Evolutionary conservation across 2,797 vertebrate species (phyloP), one percentile per base, ranked within the genome.

Genomic region (Syndactyla subalaris): DNA sequence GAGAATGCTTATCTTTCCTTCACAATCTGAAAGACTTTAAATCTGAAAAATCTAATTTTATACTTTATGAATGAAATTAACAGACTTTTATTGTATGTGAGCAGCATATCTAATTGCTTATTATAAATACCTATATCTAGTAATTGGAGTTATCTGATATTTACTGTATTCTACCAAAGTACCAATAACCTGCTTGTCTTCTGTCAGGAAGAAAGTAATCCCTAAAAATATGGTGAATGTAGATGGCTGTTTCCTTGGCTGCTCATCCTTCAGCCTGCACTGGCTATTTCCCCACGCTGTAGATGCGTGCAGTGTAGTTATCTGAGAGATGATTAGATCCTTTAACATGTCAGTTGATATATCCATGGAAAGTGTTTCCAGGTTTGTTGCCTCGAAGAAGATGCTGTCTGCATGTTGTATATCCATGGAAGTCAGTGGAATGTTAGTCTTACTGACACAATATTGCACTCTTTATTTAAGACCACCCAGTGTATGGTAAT

Each of bases 191-290:
- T 68, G 27, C 16, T 70, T 4, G 11, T 51, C 18, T 78, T 51
- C 54, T 82, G 38, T 4, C 19, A 68, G 80, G 18, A 57, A 43
- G 22, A 23, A 76, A 49, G 22, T 68, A 59, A 45, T 14, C 48
- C 23, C 20, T 72, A 27, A 46, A 46, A 76, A 15, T 11, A 9
- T 21, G 30, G 24, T 27, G 16, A 73, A 29, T 19, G 8, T 34
- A 48, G 24, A 10, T 2, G 2, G 10, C 34, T 54, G n/a, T 61
- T 77, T 52, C 49, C 0, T 0, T 70, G 27, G 5, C 17, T 78
- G 39, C 30, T 46, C 1, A 0, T 55, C 46, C 5, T 4, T 78
- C 41, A 52, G 41, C 16, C 24, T 61, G 5, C 4, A 1, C 4
- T 77, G 45, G 6, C 45, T 68, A 2, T 57, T 90, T 80, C 36